Percentiles rank a stretch among this genome's conserved stretches.
Conservation (phyloP, 2,888 invertebrate species). For the Drosophila birchii region DNA sequence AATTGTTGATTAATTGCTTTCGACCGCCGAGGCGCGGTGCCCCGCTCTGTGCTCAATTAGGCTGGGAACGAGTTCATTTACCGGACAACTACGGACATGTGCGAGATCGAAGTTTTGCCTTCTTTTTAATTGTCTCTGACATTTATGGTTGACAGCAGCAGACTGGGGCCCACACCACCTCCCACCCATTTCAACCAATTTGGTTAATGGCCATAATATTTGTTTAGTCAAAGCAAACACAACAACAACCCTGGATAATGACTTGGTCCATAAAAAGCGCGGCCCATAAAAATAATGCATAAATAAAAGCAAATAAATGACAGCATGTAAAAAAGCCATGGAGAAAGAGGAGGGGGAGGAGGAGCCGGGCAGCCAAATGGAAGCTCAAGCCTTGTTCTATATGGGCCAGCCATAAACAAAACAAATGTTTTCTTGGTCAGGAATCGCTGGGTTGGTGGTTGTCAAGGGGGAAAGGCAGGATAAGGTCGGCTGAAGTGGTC, state of each 20-base stretch:
- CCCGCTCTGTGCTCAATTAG: slow-evolving; percentile 62
- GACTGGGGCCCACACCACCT: not conserved
- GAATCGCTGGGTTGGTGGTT: slow-evolving; percentile 23
- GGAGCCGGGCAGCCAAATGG: not conserved
- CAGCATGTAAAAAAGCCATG: slow-evolving; percentile 64
- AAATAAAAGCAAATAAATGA: slow-evolving; percentile 78
- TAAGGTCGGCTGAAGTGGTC: slow-evolving; percentile 30
- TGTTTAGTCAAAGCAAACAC: slow-evolving; percentile 75
- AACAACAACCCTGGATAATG: slow-evolving; percentile 64
- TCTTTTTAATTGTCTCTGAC: slow-evolving; percentile 56
- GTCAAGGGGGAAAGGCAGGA: slow-evolving; percentile 5
- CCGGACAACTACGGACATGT: slow-evolving; percentile 30
- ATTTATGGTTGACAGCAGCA: slow-evolving; percentile 58
- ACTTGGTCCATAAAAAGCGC: slow-evolving; percentile 67
- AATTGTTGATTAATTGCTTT: slow-evolving; percentile 74
- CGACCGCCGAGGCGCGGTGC: slow-evolving; percentile 57
- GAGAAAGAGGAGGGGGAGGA: slow-evolving; percentile 20
- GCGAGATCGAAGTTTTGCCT: slow-evolving; percentile 25
- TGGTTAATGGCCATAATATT: slow-evolving; percentile 79
- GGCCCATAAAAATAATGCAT: slow-evolving; percentile 77
- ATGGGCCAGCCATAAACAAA: slow-evolving; percentile 30
- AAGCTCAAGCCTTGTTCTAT: slow-evolving; percentile 29
- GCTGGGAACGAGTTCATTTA: slow-evolving; percentile 24
- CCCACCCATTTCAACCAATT: slow-evolving; percentile 62
- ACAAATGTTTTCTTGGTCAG: slow-evolving; percentile 40